Base-by-base conservation (phyloP, 2,113 vertebrate species). In the Calidris pygmaea region DNA sequence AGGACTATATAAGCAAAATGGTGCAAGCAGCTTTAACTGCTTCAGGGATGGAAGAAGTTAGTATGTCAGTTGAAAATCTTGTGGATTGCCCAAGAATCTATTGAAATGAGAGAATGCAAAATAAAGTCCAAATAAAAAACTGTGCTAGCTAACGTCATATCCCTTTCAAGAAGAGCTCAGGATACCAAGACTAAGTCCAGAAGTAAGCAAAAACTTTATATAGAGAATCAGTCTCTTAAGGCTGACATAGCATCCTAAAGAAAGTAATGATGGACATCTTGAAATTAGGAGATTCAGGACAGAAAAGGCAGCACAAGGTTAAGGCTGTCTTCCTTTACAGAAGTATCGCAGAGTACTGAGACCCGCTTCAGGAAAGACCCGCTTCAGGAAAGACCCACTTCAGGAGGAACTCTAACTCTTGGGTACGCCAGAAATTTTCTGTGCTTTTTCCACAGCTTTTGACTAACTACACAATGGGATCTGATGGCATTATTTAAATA, bases 21-120 rank as follows among this genome's bases (percentile, higher is more conserved):
- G 47, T 79, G 34, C 29, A 88, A 85, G 68, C 18, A 90, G 37
- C 23, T 96, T 96, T 95, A 96, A 80, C 56, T 47, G 30, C 21
- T 93, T 88, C 90, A 37, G 34, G 29, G 37, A 60, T 63, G 29
- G 41, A 84, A 88, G 39, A 66, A 73, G 8, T 29, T 52, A 55
- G n/a, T 39, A 34, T 12, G 17, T 60, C 3, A 9, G 20, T 41
- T 74, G 55, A 80, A 65, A 85, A 55, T 50, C 5, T n/a, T 73
- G 66, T 43, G 9, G 70, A 52, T 55, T 72, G 62, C 7, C 26
- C 13, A 91, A 60, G 13, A 79, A 79, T 35, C 7, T 62, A 12
- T 15, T 50, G 29, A 77, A 76, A 85, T 73, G 5, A 55, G 6
- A 60, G 22, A 85, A 90, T 73, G 10, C 4, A 82, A 93, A 91